These are phyloP conservation scores for Drosophila neutralis DNA, from an alignment of 2,888 invertebrate genomes.

Conservation along the genomic window DNA sequence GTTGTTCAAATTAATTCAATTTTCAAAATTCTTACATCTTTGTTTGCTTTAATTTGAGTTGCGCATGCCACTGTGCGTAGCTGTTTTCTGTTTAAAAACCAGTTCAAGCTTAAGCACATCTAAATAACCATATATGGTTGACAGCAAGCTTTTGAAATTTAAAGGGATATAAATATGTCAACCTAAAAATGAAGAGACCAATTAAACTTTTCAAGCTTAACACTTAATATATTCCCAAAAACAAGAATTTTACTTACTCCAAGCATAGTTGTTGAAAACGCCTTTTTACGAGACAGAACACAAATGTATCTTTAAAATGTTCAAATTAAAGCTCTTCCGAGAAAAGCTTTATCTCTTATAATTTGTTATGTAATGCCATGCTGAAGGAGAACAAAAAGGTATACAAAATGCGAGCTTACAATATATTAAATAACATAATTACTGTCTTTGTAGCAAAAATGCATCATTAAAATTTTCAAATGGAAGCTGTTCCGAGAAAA, in stretches of 20 bases:
- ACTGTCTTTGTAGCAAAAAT: neutral
- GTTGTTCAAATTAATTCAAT: neutral
- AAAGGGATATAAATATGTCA: neutral
- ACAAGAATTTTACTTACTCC: neutral
- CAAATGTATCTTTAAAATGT: neutral
- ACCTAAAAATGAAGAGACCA: neutral
- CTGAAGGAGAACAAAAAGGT: neutral
- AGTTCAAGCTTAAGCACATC: neutral
- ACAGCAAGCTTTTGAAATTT: neutral
- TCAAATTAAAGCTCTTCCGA: neutral
- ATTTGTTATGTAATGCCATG: conserved; percentile 3
- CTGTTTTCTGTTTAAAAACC: neutral
- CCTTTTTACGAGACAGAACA: neutral
- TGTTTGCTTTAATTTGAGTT: neutral
- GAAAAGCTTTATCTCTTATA: neutral
- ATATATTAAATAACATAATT: too few relatives aligned
- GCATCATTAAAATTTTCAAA: neutral
- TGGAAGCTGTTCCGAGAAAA: neutral
- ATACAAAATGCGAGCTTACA: neutral
- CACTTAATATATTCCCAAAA: neutral
- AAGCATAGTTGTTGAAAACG: neutral
- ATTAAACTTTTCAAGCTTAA: neutral
- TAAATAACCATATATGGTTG: neutral
- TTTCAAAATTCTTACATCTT: neutral
- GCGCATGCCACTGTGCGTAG: neutral